Percentiles rank a stretch among this genome's conserved stretches.
phyloP scores from a whole-genome alignment of 2,888 invertebrate species.

The Agrochola lota region DNA sequence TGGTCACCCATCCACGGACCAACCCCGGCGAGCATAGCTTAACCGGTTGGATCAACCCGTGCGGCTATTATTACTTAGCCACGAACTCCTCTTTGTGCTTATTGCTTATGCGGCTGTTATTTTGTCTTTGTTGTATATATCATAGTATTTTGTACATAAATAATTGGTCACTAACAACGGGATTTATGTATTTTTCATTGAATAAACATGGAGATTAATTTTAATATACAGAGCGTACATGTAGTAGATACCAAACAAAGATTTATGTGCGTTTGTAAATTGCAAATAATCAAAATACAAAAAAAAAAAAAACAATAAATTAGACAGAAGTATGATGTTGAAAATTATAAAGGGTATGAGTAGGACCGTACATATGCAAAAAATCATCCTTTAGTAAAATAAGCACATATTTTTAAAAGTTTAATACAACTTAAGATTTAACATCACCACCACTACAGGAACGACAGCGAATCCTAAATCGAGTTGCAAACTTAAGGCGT shows the following conservation, averaged over 20 bases:
- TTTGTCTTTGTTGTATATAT: background rate
- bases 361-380: background rate
- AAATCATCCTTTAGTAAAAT: background rate
- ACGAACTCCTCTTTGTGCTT: background rate
- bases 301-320: background rate
- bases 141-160: background rate
- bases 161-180: background rate
- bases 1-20: too few relatives aligned
- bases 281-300: background rate
- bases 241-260: background rate
- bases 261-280: background rate
- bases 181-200: background rate
- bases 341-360: background rate
- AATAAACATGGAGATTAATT: background rate
- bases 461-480: slow-evolving; percentile 38
- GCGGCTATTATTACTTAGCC: too few relatives aligned
- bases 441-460: slow-evolving; percentile 8
- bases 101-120: background rate
- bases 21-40: too few relatives aligned
- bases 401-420: background rate
- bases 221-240: background rate
- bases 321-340: background rate
- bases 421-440: slow-evolving; percentile 20
- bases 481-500: slow-evolving; percentile 54
- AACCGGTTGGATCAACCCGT: too few relatives aligned